Conservation (phyloP, 2,797 vertebrate species). For the Gastrophryne carolinensis region DNA sequence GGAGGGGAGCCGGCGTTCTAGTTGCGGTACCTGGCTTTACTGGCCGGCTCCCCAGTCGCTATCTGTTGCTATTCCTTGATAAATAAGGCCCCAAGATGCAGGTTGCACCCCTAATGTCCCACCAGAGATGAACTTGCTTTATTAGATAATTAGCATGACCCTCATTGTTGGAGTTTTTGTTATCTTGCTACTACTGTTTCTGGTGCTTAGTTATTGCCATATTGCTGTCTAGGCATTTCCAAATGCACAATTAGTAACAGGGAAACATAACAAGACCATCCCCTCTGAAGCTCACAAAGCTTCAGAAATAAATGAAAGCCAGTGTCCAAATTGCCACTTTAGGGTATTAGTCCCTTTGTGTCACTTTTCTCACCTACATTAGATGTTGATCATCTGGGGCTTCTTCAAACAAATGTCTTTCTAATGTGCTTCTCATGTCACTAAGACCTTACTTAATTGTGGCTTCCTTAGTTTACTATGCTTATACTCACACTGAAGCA, state of each 20-base stretch:
- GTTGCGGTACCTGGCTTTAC: too few relatives aligned
- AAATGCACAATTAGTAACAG: not conserved
- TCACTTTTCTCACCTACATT: not conserved
- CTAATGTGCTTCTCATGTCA: not conserved
- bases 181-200: too few relatives aligned
- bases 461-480: not conserved
- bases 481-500: not conserved
- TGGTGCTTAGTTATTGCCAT: too few relatives aligned
- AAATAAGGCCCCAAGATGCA: too few relatives aligned
- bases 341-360: not conserved
- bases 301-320: not conserved
- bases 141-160: too few relatives aligned
- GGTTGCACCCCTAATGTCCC: too few relatives aligned
- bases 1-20: too few relatives aligned
- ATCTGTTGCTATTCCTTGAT: too few relatives aligned
- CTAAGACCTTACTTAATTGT: not conserved
- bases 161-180: too few relatives aligned
- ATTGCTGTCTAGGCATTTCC: too few relatives aligned
- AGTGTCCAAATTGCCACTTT: not conserved
- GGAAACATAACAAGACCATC: not conserved
- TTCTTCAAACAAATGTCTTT: not conserved
- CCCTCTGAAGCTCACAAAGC: not conserved
- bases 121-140: too few relatives aligned
- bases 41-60: too few relatives aligned
- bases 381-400: not conserved